Evolutionary conservation across 2,888 invertebrate species (phyloP), one percentile per base, ranked within the genome.

Genomic region (Seira ritae): DNA sequence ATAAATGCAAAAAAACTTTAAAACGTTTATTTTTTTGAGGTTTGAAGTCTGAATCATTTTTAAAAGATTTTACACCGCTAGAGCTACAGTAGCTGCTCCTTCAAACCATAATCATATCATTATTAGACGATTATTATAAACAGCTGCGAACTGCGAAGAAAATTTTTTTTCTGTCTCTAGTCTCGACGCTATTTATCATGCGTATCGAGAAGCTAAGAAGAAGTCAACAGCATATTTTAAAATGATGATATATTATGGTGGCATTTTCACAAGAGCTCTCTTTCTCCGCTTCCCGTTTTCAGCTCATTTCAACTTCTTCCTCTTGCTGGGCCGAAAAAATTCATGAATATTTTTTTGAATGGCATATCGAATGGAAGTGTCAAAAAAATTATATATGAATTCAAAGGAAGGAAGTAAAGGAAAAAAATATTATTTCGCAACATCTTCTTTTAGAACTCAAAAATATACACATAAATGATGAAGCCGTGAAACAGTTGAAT

Each of bases 101-200:
- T n/a, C n/a, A n/a, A n/a, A n/a, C n/a, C n/a, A n/a, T n/a, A n/a
- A n/a, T n/a, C n/a, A n/a, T n/a, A n/a, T n/a, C n/a, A n/a, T n/a
- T n/a, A n/a, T n/a, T n/a, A n/a, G n/a, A n/a, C n/a, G n/a, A n/a
- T n/a, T n/a, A n/a, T n/a, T n/a, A n/a, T n/a, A n/a, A n/a, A n/a
- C n/a, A n/a, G n/a, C n/a, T n/a, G n/a, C n/a, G n/a, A n/a, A n/a
- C n/a, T n/a, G n/a, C n/a, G n/a, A n/a, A n/a, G n/a, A n/a, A n/a
- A n/a, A n/a, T n/a, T n/a, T n/a, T n/a, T n/a, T n/a, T n/a, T n/a
- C n/a, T n/a, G n/a, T 80, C 80, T 80, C 73, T 46, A 79, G 79
- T 80, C 80, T 80, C 80, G 80, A 73, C 80, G 72, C 79, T 72
- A 72, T 79, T 72, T 69, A 79, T 79, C 79, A 79, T 79, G 79